A percentile compares a stretch with the other conserved stretches of the same genome.
These are phyloP conservation scores for Meloidogyne floridensis DNA, from an alignment of 1,140 invertebrate genomes.

Conservation along the genomic window DNA sequence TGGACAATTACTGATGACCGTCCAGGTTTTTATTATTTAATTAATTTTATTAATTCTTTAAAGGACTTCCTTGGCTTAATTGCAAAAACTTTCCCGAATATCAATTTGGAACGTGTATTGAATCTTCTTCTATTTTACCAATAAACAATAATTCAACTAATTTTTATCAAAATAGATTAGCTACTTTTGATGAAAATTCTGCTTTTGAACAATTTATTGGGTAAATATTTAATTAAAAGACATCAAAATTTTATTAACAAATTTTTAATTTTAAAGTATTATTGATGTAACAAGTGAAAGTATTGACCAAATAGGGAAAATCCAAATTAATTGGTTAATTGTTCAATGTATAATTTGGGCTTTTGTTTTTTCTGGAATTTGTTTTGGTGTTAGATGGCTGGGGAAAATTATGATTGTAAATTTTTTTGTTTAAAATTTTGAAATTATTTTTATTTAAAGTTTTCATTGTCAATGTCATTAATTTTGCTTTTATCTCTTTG, in stretches of 20 bases:
- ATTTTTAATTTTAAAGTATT: slow-evolving; percentile 35
- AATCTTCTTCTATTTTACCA: slow-evolving; percentile 45
- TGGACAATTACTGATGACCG: slow-evolving; percentile 60
- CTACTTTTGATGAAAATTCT: slow-evolving; percentile 57
- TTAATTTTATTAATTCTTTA: slow-evolving; percentile 2
- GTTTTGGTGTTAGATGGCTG: slow-evolving; percentile 64
- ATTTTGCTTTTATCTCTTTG: slow-evolving; percentile 37
- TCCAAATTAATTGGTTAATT: slow-evolving; percentile 54
- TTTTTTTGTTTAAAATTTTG: slow-evolving; percentile 3
- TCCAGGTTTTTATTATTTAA: slow-evolving; percentile 38
- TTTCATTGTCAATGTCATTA: slow-evolving; percentile 48
- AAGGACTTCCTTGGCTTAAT: slow-evolving; percentile 62
- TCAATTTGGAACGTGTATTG: slow-evolving; percentile 53
- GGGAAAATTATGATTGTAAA: slow-evolving; percentile 51
- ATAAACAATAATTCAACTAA: background rate
- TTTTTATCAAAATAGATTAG: slow-evolving; percentile 32
- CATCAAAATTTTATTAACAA: too few relatives aligned
- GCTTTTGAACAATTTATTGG: slow-evolving; percentile 57
- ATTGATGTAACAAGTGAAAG: slow-evolving; percentile 54
- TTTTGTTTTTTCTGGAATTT: slow-evolving; percentile 58
- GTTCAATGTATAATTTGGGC: slow-evolving; percentile 60
- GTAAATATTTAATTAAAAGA: slow-evolving; percentile 19
- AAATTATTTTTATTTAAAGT: slow-evolving; percentile 30
- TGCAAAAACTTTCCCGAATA: slow-evolving; percentile 63
- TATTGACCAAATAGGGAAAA: slow-evolving; percentile 58